Percentiles rank a stretch among this genome's conserved stretches.
Evolutionary conservation across 2,888 invertebrate species (phyloP).

Genomic region (Gortyna flavago): DNA sequence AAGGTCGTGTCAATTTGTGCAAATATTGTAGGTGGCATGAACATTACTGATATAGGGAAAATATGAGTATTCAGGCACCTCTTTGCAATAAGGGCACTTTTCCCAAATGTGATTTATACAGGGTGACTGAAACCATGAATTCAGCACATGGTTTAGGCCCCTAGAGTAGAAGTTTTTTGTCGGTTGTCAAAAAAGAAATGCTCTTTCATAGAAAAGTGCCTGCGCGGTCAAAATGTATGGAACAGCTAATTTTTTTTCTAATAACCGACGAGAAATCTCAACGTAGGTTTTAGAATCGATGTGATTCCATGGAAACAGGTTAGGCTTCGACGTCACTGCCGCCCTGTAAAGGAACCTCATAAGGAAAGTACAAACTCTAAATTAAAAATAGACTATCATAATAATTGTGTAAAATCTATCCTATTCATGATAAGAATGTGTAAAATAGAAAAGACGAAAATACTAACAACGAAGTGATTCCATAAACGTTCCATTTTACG

Average conservation of each 20-base stretch:
- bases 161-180: no score
- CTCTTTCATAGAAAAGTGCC: background rate
- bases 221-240: background rate
- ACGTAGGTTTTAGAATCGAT: no score
- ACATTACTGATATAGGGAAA: background rate
- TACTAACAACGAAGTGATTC: background rate
- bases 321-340: no score
- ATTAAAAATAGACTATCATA: background rate
- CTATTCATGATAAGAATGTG: background rate
- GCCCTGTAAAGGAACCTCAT: background rate
- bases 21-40: background rate
- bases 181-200: background rate
- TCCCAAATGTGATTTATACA: no score
- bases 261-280: fast-evolving
- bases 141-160: no score
- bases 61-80: no score
- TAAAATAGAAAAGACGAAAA: background rate
- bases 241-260: no score
- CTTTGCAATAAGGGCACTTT: no score
- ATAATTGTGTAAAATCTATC: background rate
- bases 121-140: no score
- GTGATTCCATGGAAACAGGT: no score
- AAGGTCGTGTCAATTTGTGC: background rate
- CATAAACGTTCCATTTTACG: no score
- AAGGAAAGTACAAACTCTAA: background rate